Evolutionary conservation across 2,888 invertebrate species (phyloP), one percentile per base, ranked within the genome.

Genomic region (Eumerus sabulonum): DNA sequence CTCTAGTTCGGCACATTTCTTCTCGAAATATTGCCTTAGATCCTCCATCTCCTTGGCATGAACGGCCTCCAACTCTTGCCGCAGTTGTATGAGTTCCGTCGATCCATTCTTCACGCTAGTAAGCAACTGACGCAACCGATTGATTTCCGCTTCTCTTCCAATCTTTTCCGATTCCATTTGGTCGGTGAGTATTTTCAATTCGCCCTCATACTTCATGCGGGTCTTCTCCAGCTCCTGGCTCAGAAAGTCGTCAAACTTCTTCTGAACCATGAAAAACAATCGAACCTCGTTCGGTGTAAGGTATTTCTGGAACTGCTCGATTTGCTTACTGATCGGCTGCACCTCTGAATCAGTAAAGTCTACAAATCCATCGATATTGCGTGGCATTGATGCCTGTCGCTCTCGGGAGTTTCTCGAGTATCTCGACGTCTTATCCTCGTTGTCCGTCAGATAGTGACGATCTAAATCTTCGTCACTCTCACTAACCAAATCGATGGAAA

Each of bases 41-140:
- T 95, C 93, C 86, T 94, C 94, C 93, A 95, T 93, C 86, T 95
- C 94, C 81, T 92, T 92, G 38, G 92, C 90, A 88, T 95, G 94
- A 84, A 92, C 92, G 3, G 88, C 85, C 63, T 92, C 92, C 27
- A 94, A 87, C 84, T 94, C 94, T 27, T 90, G 87, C 62, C 91
- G 89, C 47, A 93, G 83, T 13, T 90, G 90, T 11, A 91, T 89
- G 16, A 93, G 87, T 70, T 92, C 92, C 0, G 89, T 90, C 64
- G 91, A 90, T 1, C 92, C 92, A 51, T 91, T 90, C 85, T 92
- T 92, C 0, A 92, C 90, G 7, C 90, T 91, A 0, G 90, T 88
- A 18, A 93, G 84, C 12, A 93, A 87, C 45, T 92, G 91, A 73
- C 91, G 89, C 36, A 93, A 84, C 45, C 89, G 82, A 71, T 83